Conservation (phyloP, 2,113 vertebrate species). For the Microtus montanus region DNA sequence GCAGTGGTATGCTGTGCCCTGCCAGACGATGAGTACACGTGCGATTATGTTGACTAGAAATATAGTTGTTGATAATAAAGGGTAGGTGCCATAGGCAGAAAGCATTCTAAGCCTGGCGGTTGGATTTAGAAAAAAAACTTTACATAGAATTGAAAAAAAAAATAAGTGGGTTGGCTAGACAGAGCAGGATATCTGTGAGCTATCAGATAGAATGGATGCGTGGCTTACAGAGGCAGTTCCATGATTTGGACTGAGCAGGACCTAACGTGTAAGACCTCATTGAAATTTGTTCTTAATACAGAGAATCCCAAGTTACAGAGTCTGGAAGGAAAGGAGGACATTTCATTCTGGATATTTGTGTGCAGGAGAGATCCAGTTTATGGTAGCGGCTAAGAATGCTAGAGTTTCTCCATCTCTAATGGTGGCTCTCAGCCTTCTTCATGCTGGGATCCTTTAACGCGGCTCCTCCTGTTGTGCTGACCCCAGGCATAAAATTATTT, state of each 20-base stretch:
- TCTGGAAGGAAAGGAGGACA: neutral
- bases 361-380: neutral
- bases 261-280: neutral
- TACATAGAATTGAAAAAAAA: neutral
- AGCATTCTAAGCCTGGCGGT: neutral
- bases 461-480: neutral
- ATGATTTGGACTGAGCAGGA: neutral
- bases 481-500: neutral
- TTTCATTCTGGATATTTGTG: neutral
- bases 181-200: neutral
- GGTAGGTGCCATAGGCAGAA: neutral
- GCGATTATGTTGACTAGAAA: neutral
- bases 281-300: neutral
- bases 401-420: neutral
- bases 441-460: neutral
- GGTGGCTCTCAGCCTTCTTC: neutral
- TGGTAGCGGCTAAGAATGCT: neutral
- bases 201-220: neutral
- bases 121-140: neutral
- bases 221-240: constrained; percentile 10
- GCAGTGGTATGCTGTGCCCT: neutral
- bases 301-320: neutral
- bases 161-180: neutral
- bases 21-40: neutral
- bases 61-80: constrained; percentile 27